phyloP scores from a whole-genome alignment of 2,113 vertebrate genomes.

The Stercorarius parasiticus region DNA sequence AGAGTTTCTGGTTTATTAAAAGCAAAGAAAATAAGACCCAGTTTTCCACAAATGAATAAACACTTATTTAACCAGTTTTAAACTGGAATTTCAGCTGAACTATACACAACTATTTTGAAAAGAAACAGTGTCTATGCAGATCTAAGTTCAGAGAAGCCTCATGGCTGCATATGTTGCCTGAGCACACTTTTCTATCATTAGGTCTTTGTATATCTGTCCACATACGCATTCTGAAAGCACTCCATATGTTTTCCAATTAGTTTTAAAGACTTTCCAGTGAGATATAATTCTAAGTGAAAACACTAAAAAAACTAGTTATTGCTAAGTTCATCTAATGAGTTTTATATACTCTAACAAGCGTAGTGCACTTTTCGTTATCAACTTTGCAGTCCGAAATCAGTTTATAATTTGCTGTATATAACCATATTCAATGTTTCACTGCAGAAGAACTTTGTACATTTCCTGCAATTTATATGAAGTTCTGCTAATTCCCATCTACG shows the following conservation, averaged over 20 bases:
- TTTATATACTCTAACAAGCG: background rate
- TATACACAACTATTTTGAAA: background rate
- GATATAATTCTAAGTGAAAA: background rate
- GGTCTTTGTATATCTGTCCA: background rate
- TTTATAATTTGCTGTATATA: background rate
- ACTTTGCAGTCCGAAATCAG: background rate
- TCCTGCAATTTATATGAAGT: background rate
- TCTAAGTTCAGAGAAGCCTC: background rate
- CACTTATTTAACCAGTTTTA: background rate
- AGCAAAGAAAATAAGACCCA: background rate
- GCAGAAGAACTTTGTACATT: background rate
- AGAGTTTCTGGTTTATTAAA: background rate
- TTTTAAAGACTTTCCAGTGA: background rate
- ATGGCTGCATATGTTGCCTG: background rate
- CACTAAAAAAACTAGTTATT: background rate
- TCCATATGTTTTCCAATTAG: background rate
- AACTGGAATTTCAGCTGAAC: background rate
- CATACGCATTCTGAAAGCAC: background rate
- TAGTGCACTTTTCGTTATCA: background rate
- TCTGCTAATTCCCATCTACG: background rate
- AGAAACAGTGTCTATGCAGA: background rate
- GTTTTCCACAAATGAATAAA: background rate
- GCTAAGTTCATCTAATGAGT: background rate
- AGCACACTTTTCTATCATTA: background rate
- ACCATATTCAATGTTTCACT: background rate